Evolutionary conservation across 2,797 vertebrate species (phyloP).

Genomic region (Tenualosa ilisha): DNA sequence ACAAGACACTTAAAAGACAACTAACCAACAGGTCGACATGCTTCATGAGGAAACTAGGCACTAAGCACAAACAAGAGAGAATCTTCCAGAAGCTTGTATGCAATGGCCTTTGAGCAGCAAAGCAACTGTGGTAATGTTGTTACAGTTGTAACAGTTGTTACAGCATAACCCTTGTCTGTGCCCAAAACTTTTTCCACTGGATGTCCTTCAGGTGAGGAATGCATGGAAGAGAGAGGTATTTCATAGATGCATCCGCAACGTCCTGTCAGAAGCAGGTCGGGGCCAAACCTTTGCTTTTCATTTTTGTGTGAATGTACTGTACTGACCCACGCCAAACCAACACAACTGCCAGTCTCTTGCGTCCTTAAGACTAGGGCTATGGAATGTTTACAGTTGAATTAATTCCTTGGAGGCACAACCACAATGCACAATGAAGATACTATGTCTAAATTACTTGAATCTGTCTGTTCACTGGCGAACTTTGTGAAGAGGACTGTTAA

Average conservation of each 20-base stretch:
- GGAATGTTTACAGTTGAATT: slow-evolving; percentile 18
- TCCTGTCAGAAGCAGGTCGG: neutral
- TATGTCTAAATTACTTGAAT: neutral
- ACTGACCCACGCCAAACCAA: neutral
- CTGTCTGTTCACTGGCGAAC: neutral
- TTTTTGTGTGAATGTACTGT: neutral
- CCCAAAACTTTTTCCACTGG: neutral
- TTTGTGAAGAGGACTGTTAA: neutral
- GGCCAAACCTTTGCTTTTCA: neutral
- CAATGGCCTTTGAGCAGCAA: slow-evolving; percentile 20
- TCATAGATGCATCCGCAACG: neutral
- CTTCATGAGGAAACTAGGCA: slow-evolving; percentile 38
- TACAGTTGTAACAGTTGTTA: neutral
- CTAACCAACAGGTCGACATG: slow-evolving; percentile 4
- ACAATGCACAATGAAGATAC: neutral
- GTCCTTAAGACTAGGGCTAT: neutral
- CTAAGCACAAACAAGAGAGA: slow-evolving; percentile 36
- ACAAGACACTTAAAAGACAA: slow-evolving; percentile 18
- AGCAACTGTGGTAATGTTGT: neutral
- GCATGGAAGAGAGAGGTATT: neutral
- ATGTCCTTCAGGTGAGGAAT: neutral
- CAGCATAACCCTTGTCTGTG: neutral
- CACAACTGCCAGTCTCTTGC: neutral
- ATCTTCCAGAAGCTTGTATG: slow-evolving; percentile 30
- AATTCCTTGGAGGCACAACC: slow-evolving; percentile 7